These are phyloP conservation scores for Yoshiicerus persimilis DNA, from an alignment of 1,140 invertebrate genomes.

Conservation along the genomic window DNA sequence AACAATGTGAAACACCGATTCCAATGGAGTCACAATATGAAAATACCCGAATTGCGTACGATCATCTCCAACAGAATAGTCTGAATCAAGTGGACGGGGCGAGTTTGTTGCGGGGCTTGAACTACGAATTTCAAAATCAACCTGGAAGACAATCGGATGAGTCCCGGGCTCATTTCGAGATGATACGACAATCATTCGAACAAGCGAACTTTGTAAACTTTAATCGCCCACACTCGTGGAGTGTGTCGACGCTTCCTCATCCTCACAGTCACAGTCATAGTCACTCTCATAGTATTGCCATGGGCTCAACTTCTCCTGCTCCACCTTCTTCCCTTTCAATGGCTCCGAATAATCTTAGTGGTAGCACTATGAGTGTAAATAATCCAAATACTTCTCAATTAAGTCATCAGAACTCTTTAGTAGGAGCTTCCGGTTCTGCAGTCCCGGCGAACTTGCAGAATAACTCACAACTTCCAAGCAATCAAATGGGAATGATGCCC, in stretches of 20 bases:
- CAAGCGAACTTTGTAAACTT: constrained; percentile 38
- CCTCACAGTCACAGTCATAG: constrained; percentile 36
- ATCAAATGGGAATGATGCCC: constrained; percentile 25
- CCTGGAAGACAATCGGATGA: constrained; percentile 45
- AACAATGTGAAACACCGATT: constrained; percentile 34
- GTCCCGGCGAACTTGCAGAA: neutral
- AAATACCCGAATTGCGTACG: constrained; percentile 34
- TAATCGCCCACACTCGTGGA: constrained; percentile 48
- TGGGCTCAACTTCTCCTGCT: neutral
- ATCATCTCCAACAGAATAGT: neutral
- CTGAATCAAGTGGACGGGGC: constrained; percentile 26
- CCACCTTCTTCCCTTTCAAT: neutral
- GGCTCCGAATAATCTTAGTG: constrained; percentile 20
- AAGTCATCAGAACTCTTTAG: constrained; percentile 10
- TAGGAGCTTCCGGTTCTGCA: neutral
- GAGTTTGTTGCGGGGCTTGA: constrained; percentile 28
- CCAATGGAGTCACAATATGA: constrained; percentile 44
- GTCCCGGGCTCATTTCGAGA: constrained; percentile 46
- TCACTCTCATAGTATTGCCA: constrained; percentile 32
- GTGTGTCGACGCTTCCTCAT: constrained; percentile 42
- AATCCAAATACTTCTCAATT: constrained; percentile 20
- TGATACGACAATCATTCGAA: constrained; percentile 49
- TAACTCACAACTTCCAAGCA: constrained; percentile 27
- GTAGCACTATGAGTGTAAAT: constrained; percentile 29
- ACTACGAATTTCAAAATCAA: constrained; percentile 46